Evolutionary conservation across 2,797 vertebrate genomes (phyloP).

Genomic region (Sebastes vulpes): DNA sequence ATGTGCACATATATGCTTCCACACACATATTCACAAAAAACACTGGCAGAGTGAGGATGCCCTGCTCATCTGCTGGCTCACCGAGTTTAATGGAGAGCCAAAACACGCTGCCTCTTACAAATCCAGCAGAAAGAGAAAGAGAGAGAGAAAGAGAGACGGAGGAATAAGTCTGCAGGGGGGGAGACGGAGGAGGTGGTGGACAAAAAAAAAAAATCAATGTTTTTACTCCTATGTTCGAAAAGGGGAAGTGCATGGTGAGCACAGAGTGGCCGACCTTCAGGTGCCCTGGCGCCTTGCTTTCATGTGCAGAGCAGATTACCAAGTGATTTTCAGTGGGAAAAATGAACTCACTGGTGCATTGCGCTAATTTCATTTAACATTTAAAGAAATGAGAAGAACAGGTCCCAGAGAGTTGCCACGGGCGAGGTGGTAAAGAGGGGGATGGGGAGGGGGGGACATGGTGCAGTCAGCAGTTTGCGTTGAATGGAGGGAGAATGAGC

Average conservation of each 20-base stretch:
- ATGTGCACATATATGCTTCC: neutral
- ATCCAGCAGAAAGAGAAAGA: constrained; percentile 27
- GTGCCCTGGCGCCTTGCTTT: constrained; percentile 64
- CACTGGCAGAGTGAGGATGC: constrained; percentile 18
- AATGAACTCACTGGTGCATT: constrained; percentile 78
- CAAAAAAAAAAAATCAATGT: constrained; percentile 49
- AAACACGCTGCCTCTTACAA: constrained; percentile 41
- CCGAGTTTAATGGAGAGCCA: constrained; percentile 60
- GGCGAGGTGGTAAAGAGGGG: constrained; percentile 30
- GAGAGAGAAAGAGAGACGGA: neutral
- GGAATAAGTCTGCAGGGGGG: constrained; percentile 11
- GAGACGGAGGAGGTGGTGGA: neutral
- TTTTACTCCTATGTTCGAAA: constrained; percentile 60
- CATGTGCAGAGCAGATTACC: constrained; percentile 68
- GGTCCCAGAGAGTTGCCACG: constrained; percentile 55
- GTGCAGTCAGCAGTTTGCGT: constrained; percentile 78
- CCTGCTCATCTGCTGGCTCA: constrained; percentile 57
- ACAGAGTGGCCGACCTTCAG: constrained; percentile 74
- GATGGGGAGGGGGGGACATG: constrained; percentile 14
- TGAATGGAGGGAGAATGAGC: constrained; percentile 70
- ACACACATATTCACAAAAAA: constrained; percentile 10
- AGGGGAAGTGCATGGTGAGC: constrained; percentile 44
- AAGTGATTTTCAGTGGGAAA: constrained; percentile 67
- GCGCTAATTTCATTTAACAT: constrained; percentile 82
- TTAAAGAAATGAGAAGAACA: constrained; percentile 65